These are phyloP conservation scores for Premnoplex brunnescens DNA, from an alignment of 2,797 vertebrate genomes.

Conservation along the genomic window DNA sequence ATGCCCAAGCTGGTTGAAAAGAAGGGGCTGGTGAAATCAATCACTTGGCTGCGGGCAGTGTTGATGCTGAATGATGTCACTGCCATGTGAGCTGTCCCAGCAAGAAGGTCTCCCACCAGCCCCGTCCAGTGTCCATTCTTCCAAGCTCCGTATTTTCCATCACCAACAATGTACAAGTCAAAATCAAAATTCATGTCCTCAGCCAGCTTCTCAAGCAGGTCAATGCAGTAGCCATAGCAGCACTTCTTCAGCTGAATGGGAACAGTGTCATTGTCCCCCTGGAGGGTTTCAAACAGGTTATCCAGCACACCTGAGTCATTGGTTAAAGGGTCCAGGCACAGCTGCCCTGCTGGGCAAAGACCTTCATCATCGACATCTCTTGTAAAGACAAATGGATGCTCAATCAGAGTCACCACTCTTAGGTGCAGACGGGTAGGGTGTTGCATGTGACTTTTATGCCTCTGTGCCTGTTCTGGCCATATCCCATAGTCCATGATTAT, in stretches of 20 bases:
- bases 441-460: conserved; percentile 77
- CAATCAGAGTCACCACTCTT: conserved; percentile 93
- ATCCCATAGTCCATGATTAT: conserved; percentile 91
- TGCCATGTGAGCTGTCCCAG: conserved; percentile 91
- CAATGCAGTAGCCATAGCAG: conserved; percentile 97
- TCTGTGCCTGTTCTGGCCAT: conserved; percentile 88
- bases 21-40: conserved; percentile 98
- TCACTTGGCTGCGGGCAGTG: conserved; percentile 94
- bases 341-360: conserved; percentile 90
- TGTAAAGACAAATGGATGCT: conserved; percentile 97
- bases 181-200: conserved; percentile 97
- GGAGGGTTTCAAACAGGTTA: conserved; percentile 85
- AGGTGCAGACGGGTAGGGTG: conserved; percentile 84
- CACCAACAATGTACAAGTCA: conserved; percentile 95
- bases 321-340: conserved; percentile 92
- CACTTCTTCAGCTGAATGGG: conserved; percentile 90
- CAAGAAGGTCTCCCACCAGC: conserved; percentile 92
- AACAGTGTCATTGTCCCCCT: conserved; percentile 85
- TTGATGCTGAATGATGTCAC: conserved; percentile 98
- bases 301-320: conserved; percentile 86
- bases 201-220: conserved; percentile 92
- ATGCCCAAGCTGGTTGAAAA: conserved; percentile 98
- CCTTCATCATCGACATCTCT: conserved; percentile 95
- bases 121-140: conserved; percentile 97
- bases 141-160: conserved; percentile 94